Evolutionary conservation across 2,113 vertebrate species (phyloP).

Genomic region (Lagenorhynchus albirostris): DNA sequence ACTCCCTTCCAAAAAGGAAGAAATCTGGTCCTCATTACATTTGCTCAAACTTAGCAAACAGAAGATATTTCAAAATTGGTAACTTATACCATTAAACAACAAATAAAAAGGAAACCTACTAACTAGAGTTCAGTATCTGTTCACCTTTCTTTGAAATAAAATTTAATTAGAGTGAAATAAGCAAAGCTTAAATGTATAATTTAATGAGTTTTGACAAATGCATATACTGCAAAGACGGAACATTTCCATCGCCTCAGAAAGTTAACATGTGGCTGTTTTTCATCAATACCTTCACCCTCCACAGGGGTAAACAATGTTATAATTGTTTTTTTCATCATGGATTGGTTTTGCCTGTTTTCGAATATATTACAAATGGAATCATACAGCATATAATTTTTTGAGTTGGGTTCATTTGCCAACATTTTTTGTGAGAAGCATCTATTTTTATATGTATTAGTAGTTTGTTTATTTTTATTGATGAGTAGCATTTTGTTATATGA

Average conservation of each 20-base stretch:
- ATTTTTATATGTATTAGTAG: not conserved
- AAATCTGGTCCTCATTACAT: not conserved
- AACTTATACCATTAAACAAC: not conserved
- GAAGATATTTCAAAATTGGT: not conserved
- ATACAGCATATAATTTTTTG: not conserved
- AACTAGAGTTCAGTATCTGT: not conserved
- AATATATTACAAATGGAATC: not conserved
- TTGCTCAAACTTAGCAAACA: not conserved
- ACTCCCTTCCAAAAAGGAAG: not conserved
- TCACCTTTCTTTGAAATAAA: not conserved
- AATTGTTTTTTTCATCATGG: not conserved
- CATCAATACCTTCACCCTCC: not conserved
- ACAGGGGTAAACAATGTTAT: not conserved
- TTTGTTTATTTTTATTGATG: not conserved
- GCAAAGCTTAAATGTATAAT: not conserved
- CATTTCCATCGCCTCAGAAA: not conserved
- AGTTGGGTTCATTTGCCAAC: not conserved
- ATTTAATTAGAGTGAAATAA: slow-evolving; percentile 3
- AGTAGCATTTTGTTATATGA: not conserved
- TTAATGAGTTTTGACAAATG: not conserved
- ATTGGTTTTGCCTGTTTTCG: not conserved
- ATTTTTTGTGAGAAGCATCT: not conserved
- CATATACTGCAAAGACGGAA: not conserved
- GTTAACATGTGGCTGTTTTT: not conserved
- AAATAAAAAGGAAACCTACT: not conserved